These are phyloP conservation scores for Drosophila flavopinicola DNA, from an alignment of 2,888 invertebrate genomes.

Conservation along the genomic window DNA sequence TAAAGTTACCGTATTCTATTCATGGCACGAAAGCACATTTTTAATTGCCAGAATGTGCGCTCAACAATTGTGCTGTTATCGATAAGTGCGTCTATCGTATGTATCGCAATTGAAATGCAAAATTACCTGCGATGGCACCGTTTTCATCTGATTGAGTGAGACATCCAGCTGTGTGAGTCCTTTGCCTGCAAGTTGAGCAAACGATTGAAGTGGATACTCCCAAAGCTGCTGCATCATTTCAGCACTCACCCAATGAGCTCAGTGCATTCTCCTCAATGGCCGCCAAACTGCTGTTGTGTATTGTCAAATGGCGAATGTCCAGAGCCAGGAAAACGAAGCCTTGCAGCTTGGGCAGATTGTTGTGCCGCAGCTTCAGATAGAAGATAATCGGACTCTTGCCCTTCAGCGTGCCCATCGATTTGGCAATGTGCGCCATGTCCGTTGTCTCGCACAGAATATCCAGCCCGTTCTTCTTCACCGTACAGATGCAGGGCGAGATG, in stretches of 20 bases:
- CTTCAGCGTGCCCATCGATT: slow-evolving; percentile 92
- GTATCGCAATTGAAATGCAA: background rate
- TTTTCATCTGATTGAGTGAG: slow-evolving; percentile 92
- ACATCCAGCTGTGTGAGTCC: slow-evolving; percentile 94
- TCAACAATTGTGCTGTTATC: background rate
- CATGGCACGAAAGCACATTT: too few relatives aligned
- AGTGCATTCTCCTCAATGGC: slow-evolving; percentile 94
- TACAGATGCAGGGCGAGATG: slow-evolving; percentile 92
- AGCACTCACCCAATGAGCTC: slow-evolving; percentile 91
- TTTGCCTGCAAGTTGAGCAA: slow-evolving; percentile 87
- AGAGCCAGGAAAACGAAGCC: slow-evolving; percentile 94
- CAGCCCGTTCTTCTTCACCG: slow-evolving; percentile 94
- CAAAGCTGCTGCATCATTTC: background rate
- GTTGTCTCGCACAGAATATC: slow-evolving; percentile 95
- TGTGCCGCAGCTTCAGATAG: slow-evolving; percentile 94
- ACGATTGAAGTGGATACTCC: background rate
- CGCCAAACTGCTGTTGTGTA: slow-evolving; percentile 94
- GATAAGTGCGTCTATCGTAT: slow-evolving; percentile 1
- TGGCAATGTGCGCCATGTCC: slow-evolving; percentile 90
- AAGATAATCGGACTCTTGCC: slow-evolving; percentile 92
- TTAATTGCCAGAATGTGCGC: background rate
- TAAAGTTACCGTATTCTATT: too few relatives aligned
- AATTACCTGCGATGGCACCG: slow-evolving; percentile 89
- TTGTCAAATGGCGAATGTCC: slow-evolving; percentile 94
- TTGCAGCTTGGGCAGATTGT: slow-evolving; percentile 92